These are phyloP conservation scores for Ictidomys tridecemlineatus DNA, from an alignment of 2,113 vertebrate species.

Conservation along the genomic window DNA sequence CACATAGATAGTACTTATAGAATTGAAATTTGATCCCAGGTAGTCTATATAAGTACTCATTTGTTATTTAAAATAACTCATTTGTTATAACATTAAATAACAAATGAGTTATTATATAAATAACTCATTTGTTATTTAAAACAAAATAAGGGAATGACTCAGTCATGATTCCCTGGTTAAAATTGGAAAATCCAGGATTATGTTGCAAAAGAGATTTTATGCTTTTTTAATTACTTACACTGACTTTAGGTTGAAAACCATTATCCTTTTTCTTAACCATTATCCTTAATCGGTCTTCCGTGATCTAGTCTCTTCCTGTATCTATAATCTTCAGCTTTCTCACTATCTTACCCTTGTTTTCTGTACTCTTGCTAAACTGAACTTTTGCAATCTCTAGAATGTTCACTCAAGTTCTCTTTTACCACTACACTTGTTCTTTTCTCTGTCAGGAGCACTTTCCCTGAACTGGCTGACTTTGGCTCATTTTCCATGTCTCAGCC, in stretches of 20 bases:
- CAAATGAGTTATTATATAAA: no score
- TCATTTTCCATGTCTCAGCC: background rate
- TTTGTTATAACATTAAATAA: no score
- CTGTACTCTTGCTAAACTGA: background rate
- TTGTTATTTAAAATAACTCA: slow-evolving; percentile 43
- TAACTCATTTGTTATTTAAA: slow-evolving; percentile 25
- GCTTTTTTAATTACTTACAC: slow-evolving; percentile 21
- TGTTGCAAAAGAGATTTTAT: slow-evolving; percentile 31
- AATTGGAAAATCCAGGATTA: background rate
- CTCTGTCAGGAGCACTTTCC: background rate
- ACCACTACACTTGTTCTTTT: background rate
- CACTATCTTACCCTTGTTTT: background rate
- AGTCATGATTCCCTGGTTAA: slow-evolving; percentile 40
- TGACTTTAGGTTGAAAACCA: slow-evolving; percentile 17
- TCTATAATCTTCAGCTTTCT: background rate
- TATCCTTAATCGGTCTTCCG: background rate
- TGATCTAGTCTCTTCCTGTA: background rate
- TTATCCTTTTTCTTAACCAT: background rate
- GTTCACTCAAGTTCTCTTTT: background rate
- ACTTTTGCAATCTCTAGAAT: background rate
- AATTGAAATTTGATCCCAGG: background rate
- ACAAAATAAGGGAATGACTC: slow-evolving; percentile 30
- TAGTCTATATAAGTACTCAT: background rate
- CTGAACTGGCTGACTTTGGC: background rate
- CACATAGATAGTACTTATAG: background rate